Evolutionary conservation across 1,140 invertebrate species (phyloP).

Genomic region (Drosophila bifasciata): DNA sequence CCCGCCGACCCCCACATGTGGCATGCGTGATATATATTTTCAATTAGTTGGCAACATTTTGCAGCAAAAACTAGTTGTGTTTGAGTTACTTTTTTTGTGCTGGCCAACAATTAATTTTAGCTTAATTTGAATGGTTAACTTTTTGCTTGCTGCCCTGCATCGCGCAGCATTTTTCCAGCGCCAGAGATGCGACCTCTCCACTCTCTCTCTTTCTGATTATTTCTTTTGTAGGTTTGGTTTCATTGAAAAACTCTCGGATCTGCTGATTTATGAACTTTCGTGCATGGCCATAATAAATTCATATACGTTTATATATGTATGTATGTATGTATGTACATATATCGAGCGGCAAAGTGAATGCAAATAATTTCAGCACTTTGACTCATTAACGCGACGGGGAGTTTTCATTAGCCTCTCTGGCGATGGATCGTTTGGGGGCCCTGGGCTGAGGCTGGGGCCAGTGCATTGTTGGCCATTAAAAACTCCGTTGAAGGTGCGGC

Average conservation of each 20-base stretch:
- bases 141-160: constrained; percentile 28
- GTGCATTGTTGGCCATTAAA: constrained; percentile 34
- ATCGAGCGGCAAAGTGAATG: constrained; percentile 72
- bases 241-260: constrained; percentile 49
- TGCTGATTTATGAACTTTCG: constrained; percentile 69
- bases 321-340: not conserved
- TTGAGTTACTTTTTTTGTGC: constrained; percentile 47
- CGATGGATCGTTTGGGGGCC: constrained; percentile 40
- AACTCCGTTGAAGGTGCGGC: constrained; percentile 51
- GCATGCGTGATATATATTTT: constrained; percentile 74
- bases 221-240: constrained; percentile 38
- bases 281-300: constrained; percentile 61
- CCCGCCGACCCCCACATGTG: constrained; percentile 35
- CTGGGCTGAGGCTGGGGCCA: not conserved
- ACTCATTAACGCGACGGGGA: constrained; percentile 76
- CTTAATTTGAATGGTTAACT: constrained; percentile 64
- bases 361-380: constrained; percentile 77
- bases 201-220: constrained; percentile 11
- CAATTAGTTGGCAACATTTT: constrained; percentile 65
- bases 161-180: constrained; percentile 19
- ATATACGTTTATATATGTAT: constrained; percentile 12
- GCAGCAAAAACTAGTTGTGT: constrained; percentile 55
- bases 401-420: constrained; percentile 70
- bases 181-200: constrained; percentile 23
- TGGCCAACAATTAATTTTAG: constrained; percentile 66